Evolutionary conservation across 2,888 invertebrate species (phyloP).

Genomic region (Cerceris rybyensis): DNA sequence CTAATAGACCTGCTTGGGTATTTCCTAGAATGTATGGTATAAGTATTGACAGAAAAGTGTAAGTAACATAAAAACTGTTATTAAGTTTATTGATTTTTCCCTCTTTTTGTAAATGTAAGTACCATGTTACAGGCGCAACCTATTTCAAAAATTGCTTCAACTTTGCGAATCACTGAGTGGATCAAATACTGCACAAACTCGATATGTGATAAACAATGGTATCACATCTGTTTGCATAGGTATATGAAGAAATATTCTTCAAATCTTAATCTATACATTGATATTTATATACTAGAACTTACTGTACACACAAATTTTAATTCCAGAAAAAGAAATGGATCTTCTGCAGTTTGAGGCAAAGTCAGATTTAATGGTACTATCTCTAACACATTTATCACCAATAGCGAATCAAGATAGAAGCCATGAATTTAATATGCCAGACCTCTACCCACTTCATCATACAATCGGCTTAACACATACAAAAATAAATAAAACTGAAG

Average conservation of each 20-base stretch:
- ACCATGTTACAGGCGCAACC: slow-evolving; percentile 84
- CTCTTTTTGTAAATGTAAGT: slow-evolving; percentile 28
- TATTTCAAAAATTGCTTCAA: slow-evolving; percentile 86
- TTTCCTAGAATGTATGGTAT: slow-evolving; percentile 90
- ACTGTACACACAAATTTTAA: not conserved
- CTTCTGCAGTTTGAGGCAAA: slow-evolving; percentile 86
- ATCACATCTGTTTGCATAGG: slow-evolving; percentile 84
- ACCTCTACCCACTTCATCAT: slow-evolving; percentile 89
- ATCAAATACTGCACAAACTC: slow-evolving; percentile 79
- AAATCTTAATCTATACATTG: slow-evolving; percentile 20
- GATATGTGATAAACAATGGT: slow-evolving; percentile 85
- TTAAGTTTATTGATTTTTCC: slow-evolving; percentile 3
- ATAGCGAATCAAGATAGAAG: slow-evolving; percentile 80
- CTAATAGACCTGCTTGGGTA: slow-evolving; percentile 87
- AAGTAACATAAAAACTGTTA: slow-evolving; percentile 72
- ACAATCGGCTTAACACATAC: slow-evolving; percentile 86
- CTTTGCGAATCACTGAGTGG: slow-evolving; percentile 87
- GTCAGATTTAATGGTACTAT: slow-evolving; percentile 87
- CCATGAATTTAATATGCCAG: slow-evolving; percentile 85
- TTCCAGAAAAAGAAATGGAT: slow-evolving; percentile 84
- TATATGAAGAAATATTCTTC: slow-evolving; percentile 46
- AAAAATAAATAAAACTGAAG: slow-evolving; percentile 86
- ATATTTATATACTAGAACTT: slow-evolving; percentile 2
- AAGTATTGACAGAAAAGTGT: slow-evolving; percentile 87
- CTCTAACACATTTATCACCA: slow-evolving; percentile 85